A percentile compares a stretch with the other conserved stretches of the same genome.
These are phyloP conservation scores for Balanococcus diminutus DNA, from an alignment of 2,888 invertebrate genomes.

Conservation along the genomic window DNA sequence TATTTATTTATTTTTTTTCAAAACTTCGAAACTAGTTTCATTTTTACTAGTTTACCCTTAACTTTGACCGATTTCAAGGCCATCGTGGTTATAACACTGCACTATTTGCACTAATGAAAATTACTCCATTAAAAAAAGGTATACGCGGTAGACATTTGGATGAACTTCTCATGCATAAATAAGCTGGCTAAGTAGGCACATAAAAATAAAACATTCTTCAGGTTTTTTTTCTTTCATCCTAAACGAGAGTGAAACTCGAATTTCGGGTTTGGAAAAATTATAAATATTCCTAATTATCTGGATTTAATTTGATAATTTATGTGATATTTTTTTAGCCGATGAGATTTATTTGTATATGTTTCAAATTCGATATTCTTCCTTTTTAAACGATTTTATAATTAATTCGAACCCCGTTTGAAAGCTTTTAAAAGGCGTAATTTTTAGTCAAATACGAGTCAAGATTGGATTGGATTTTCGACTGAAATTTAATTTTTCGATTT, in stretches of 20 bases:
- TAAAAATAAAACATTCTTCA: background rate
- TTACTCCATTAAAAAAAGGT: background rate
- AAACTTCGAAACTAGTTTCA: background rate
- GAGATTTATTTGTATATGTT: too few species aligned
- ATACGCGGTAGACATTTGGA: background rate
- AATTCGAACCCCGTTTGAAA: too few species aligned
- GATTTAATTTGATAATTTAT: background rate
- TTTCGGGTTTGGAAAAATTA: background rate
- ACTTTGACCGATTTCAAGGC: constrained; percentile 27
- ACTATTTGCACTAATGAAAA: background rate
- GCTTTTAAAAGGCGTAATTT: too few species aligned
- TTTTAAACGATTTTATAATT: too few species aligned
- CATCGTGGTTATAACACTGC: background rate
- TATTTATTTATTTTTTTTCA: background rate
- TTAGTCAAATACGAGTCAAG: too few species aligned
- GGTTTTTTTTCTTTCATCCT: background rate
- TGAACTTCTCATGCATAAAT: background rate
- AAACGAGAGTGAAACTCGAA: background rate
- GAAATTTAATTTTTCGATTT: too few species aligned
- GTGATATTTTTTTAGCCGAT: too few species aligned
- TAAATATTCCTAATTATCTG: background rate
- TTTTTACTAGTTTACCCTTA: background rate
- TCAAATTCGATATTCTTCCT: background rate
- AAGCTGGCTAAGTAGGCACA: background rate
- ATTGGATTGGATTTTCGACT: too few species aligned